Percentiles rank a stretch among this genome's conserved stretches.
phyloP scores from a whole-genome alignment of 2,113 vertebrate genomes.

The Pseudorasbora parva region DNA sequence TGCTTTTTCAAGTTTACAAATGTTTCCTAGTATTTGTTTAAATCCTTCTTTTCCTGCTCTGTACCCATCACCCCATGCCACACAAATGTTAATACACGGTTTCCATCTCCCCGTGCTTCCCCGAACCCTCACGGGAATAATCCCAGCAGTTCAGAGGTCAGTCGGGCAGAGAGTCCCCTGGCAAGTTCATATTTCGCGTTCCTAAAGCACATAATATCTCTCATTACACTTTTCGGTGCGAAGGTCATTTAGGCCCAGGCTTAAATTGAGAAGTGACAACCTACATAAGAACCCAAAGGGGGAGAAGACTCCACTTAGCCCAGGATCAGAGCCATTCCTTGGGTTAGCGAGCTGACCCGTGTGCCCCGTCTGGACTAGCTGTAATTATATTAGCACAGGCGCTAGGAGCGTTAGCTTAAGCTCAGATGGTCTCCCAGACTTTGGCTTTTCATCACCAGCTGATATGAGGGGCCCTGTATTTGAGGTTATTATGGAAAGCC shows the following conservation, averaged over 20 bases:
- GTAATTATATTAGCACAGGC: slow-evolving; percentile 70
- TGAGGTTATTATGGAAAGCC: slow-evolving; percentile 50
- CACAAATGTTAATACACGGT: not conserved
- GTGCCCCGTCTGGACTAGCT: slow-evolving; percentile 62
- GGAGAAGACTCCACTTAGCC: slow-evolving; percentile 53
- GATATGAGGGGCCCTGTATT: slow-evolving; percentile 60
- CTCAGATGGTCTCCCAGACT: slow-evolving; percentile 67
- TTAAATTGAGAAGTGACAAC: slow-evolving; percentile 53
- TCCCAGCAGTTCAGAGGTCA: slow-evolving; percentile 64
- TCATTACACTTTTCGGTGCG: slow-evolving; percentile 60
- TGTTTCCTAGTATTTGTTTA: slow-evolving; percentile 34
- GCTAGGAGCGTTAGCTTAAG: slow-evolving; percentile 66
- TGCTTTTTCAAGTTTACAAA: slow-evolving; percentile 36
- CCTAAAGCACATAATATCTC: slow-evolving; percentile 57
- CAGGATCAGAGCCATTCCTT: slow-evolving; percentile 60
- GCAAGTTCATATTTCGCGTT: slow-evolving; percentile 55
- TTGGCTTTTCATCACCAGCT: slow-evolving; percentile 68
- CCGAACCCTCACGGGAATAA: slow-evolving; percentile 65
- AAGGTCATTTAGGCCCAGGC: slow-evolving; percentile 16
- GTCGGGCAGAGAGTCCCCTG: slow-evolving; percentile 64
- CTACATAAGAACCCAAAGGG: slow-evolving; percentile 51
- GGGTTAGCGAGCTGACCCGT: slow-evolving; percentile 58
- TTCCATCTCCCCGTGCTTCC: slow-evolving; percentile 31
- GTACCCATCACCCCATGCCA: not conserved
- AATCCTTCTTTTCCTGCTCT: slow-evolving; percentile 3